phyloP scores from a whole-genome alignment of 2,797 vertebrate species.

The Schizopygopsis pylzovi region DNA sequence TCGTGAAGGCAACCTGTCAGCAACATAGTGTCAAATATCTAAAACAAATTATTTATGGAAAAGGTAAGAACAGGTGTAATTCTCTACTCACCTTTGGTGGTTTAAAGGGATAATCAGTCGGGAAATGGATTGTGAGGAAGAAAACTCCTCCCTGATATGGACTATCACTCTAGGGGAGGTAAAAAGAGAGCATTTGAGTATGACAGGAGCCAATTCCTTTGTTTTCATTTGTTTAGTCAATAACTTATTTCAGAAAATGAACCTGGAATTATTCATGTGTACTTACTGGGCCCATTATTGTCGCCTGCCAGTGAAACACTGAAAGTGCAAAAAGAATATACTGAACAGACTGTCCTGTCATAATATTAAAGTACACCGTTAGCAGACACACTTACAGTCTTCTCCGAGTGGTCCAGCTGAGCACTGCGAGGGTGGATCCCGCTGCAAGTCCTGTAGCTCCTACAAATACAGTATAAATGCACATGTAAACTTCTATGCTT shows the following conservation, averaged over 20 bases:
- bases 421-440: conserved; percentile 79
- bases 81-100: conserved; percentile 81
- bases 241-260: background rate
- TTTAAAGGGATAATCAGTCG: conserved; percentile 88
- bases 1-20: conserved; percentile 83
- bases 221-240: background rate
- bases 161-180: conserved; percentile 79
- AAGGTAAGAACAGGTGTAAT: background rate
- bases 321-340: conserved; percentile 55
- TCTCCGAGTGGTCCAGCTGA: conserved; percentile 80
- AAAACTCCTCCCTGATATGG: conserved; percentile 86
- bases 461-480: conserved; percentile 48
- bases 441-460: conserved; percentile 77
- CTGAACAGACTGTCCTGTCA: background rate
- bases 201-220: background rate
- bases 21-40: conserved; percentile 3
- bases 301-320: conserved; percentile 83
- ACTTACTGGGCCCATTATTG: conserved; percentile 82
- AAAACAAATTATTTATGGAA: background rate
- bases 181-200: background rate
- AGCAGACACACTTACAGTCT: conserved; percentile 72
- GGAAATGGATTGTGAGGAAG: conserved; percentile 86
- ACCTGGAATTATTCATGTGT: background rate
- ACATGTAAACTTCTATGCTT: background rate
- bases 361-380: background rate